Evolutionary conservation across 2,888 invertebrate species (phyloP).

Genomic region (Sinodicranocentrus sp.): DNA sequence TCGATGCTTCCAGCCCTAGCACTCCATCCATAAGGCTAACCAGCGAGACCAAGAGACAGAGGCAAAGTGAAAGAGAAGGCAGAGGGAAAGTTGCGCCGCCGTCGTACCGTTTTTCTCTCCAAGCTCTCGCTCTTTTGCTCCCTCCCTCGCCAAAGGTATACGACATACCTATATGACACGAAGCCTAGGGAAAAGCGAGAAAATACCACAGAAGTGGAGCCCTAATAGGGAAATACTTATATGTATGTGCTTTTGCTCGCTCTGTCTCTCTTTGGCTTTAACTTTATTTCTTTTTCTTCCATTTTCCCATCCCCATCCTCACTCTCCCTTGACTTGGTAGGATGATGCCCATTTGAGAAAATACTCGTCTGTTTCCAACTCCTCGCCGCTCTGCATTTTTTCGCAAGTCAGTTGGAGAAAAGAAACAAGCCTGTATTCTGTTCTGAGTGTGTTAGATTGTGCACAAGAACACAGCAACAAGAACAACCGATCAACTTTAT

Average conservation of each 20-base stretch:
- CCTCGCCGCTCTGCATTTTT: not conserved
- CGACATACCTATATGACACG: not conserved
- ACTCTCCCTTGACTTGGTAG: not conserved
- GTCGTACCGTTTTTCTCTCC: constrained; percentile 18
- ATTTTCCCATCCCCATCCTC: not conserved
- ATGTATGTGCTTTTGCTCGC: not conserved
- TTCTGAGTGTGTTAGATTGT: not conserved
- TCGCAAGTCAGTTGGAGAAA: not conserved
- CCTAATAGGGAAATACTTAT: not conserved
- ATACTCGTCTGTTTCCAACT: not conserved
- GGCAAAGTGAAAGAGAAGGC: not conserved
- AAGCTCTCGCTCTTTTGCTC: not conserved
- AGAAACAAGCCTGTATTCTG: not conserved
- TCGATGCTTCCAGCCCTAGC: constrained; percentile 17
- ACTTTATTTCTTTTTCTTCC: not conserved
- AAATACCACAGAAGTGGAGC: constrained; percentile 7
- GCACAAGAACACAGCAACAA: constrained; percentile 6
- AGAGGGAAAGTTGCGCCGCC: constrained; percentile 50
- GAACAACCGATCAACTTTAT: constrained; percentile 32
- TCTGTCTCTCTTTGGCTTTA: constrained; percentile 1
- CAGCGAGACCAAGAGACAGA: not conserved
- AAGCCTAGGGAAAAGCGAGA: not conserved
- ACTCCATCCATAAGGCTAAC: no score
- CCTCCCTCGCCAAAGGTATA: not conserved
- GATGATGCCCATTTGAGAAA: constrained; percentile 6